Conservation (phyloP, 1,140 invertebrate species). For the Apocrypta bakeri region DNA sequence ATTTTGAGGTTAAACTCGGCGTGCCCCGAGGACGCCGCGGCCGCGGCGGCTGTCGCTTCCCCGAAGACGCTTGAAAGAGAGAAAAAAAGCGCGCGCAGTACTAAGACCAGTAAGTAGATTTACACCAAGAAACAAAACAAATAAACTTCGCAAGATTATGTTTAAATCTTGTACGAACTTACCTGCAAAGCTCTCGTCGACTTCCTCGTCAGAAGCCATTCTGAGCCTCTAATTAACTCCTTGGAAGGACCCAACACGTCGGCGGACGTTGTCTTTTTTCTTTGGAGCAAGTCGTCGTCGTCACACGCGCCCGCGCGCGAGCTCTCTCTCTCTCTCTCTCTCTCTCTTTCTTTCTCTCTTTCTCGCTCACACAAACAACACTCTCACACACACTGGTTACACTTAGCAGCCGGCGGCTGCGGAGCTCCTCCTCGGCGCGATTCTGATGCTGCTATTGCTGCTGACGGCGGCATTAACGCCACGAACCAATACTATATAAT, state of each 20-base stretch:
- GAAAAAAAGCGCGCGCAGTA: neutral
- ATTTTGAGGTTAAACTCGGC: conserved; percentile 49
- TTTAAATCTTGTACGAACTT: too few species aligned
- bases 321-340: neutral
- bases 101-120: too few species aligned
- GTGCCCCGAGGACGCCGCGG: conserved; percentile 17
- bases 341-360: neutral
- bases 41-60: neutral
- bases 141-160: too few species aligned
- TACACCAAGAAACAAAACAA: too few species aligned
- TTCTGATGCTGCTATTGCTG: neutral
- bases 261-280: neutral
- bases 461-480: conserved; percentile 3
- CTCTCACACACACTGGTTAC: neutral
- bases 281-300: neutral
- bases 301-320: neutral
- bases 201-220: conserved; percentile 87
- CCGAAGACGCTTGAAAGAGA: neutral
- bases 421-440: neutral
- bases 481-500: neutral
- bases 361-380: neutral
- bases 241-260: neutral
- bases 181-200: conserved; percentile 86
- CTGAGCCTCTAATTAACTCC: conserved; percentile 28
- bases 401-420: neutral